Evolutionary conservation across 2,888 invertebrate genomes (phyloP).

Genomic region (Leptinotarsa rubiginosa): DNA sequence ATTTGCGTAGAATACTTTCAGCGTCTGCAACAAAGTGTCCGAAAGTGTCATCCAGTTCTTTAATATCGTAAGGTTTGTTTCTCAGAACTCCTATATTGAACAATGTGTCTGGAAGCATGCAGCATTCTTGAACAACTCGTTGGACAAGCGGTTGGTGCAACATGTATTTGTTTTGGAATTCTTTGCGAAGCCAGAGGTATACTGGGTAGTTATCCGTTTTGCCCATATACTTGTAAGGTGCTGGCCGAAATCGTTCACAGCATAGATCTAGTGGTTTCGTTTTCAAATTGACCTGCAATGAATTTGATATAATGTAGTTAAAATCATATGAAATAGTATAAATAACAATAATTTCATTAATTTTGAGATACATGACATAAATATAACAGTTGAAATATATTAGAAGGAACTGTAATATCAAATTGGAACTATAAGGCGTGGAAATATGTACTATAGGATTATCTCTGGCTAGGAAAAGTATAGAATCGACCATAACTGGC

Average conservation of each 20-base stretch:
- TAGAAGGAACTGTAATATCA: no score
- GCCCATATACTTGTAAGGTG: conserved; percentile 73
- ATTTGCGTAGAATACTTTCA: conserved; percentile 49
- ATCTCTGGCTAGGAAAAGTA: no score
- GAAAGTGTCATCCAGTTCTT: conserved; percentile 52
- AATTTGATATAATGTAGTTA: not conserved
- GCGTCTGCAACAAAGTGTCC: conserved; percentile 50
- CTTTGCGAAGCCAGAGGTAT: conserved; percentile 71
- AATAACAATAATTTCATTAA: no score
- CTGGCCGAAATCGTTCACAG: conserved; percentile 67
- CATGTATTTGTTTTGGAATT: conserved; percentile 71
- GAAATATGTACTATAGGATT: no score
- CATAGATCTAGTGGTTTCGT: conserved; percentile 72
- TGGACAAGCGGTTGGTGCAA: conserved; percentile 75
- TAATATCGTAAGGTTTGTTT: conserved; percentile 51
- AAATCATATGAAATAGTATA: no score
- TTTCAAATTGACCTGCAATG: conserved; percentile 66
- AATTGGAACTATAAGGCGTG: no score
- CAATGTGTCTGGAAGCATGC: conserved; percentile 70
- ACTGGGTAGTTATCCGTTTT: conserved; percentile 71
- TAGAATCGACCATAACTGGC: no score
- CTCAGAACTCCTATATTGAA: conserved; percentile 61
- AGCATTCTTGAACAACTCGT: conserved; percentile 70
- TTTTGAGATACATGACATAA: no score
- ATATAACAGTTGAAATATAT: no score